Base-by-base conservation (phyloP, 1,140 invertebrate genomes). In the Colletes gigas region DNA sequence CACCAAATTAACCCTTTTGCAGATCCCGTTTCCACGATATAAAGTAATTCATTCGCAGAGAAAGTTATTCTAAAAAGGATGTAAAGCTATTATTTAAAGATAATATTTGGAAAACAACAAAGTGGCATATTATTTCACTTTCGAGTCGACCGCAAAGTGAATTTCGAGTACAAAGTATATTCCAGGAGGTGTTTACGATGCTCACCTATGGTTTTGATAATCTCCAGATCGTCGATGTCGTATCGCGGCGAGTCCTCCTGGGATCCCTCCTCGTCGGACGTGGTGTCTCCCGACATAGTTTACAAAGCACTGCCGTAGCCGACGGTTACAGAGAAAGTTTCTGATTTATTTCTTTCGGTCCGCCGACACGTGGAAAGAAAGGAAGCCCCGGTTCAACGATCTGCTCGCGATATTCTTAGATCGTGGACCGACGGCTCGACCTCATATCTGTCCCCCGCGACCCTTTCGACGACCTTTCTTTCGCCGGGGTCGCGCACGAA, bases 121-220 rank as follows among this genome's bases (percentile, higher is more conserved):
- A 30, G 30, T 30, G 30, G 30, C 30, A 30, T 30, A 30, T 30
- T 30, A 30, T 30, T 30, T 30, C 30, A 30, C 30, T 30, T 30
- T 30, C 30, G 30, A 30, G 30, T 30, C 30, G 30, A 30, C 2
- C 30, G 2, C 30, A 2, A 2, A 30, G 2, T 30, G 30, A 30
- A 30, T 30, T 30, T 30, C 2, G 30, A 30, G 30, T 30, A 30
- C 30, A 30, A 30, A 30, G 30, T 30, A 30, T 30, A 30, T 30
- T 30, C 30, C 30, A 30, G 30, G 30, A 30, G 30, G 30, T 54
- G 41, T n/a, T 21, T 1, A 9, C 59, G 9, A 47, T 17, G 90
- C 96, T 96, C 89, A 97, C 96, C 96, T 70, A 97, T 96, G 66
- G 96, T 97, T 94, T 97, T 97, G 82, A 97, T 95, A 81, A 97